phyloP scores from a whole-genome alignment of 1,140 invertebrate genomes.

The Sinonovacula constricta region DNA sequence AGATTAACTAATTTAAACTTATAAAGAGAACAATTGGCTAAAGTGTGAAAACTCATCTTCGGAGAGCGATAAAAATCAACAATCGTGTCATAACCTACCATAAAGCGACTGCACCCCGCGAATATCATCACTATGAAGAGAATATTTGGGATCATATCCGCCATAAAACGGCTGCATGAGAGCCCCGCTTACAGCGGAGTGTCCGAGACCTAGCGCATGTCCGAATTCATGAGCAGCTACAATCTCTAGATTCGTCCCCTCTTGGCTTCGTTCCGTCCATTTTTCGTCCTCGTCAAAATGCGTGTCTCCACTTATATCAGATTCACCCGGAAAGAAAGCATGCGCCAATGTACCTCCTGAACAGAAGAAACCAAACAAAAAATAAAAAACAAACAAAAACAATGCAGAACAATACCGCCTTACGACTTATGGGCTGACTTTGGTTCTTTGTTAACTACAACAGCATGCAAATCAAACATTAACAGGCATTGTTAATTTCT shows the following conservation, averaged over 20 bases:
- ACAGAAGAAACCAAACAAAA: constrained; percentile 7
- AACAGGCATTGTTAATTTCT: too few species aligned
- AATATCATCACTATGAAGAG: constrained; percentile 91
- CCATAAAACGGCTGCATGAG: constrained; percentile 71
- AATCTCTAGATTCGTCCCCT: constrained; percentile 61
- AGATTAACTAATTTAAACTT: too few species aligned
- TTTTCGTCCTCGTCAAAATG: constrained; percentile 76
- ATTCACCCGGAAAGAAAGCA: constrained; percentile 79
- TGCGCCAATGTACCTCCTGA: constrained; percentile 74
- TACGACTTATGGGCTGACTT: too few species aligned
- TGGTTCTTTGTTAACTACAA: not conserved
- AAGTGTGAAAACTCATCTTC: too few species aligned
- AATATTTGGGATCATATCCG: constrained; percentile 63
- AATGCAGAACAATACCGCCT: not conserved
- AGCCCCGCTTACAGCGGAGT: constrained; percentile 58
- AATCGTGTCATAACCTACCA: too few species aligned
- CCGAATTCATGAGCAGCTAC: constrained; percentile 73
- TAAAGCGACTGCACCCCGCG: constrained; percentile 84
- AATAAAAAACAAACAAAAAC: constrained; percentile 14
- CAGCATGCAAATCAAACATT: not conserved
- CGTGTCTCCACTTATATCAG: constrained; percentile 80
- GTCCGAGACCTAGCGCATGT: constrained; percentile 66
- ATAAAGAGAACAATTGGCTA: too few species aligned
- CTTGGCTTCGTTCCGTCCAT: constrained; percentile 71
- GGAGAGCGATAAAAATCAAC: too few species aligned